Percentiles rank a stretch among this genome's conserved stretches.
These are phyloP conservation scores for Pedionomus torquatus DNA, from an alignment of 2,113 vertebrate species.

Conservation along the genomic window DNA sequence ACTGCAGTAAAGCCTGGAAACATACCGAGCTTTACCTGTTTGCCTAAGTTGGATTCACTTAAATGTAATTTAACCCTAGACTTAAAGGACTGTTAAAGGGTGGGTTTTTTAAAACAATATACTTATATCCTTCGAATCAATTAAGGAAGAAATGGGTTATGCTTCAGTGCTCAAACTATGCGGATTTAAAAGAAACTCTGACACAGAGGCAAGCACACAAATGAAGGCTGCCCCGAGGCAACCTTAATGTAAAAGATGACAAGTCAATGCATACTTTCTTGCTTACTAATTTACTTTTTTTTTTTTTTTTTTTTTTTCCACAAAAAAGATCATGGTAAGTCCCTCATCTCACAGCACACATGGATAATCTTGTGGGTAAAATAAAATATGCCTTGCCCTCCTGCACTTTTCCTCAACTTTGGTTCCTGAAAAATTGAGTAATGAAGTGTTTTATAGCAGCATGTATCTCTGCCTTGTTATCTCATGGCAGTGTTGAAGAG, in stretches of 20 bases:
- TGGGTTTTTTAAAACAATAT: neutral
- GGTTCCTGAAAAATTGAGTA: neutral
- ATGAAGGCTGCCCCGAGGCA: neutral
- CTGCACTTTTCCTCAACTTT: slow-evolving; percentile 5
- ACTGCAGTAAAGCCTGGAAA: neutral
- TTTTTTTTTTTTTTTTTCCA: neutral
- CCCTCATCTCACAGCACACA: neutral
- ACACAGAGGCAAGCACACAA: neutral
- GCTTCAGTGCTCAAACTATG: neutral
- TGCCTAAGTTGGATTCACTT: neutral
- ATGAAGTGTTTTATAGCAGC: neutral
- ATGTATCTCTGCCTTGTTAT: neutral
- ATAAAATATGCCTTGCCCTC: neutral
- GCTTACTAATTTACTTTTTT: neutral
- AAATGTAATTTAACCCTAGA: neutral
- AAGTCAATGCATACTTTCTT: slow-evolving; percentile 6
- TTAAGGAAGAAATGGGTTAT: slow-evolving; percentile 24
- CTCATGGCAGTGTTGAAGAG: neutral
- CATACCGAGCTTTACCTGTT: neutral
- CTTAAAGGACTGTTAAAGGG: neutral
- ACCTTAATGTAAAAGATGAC: neutral
- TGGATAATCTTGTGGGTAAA: neutral
- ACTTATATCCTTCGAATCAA: neutral
- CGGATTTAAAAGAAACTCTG: slow-evolving; percentile 17
- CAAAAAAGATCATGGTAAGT: neutral